Base-by-base conservation (phyloP, 2,113 vertebrate species). In the Hippocampus abdominalis region DNA sequence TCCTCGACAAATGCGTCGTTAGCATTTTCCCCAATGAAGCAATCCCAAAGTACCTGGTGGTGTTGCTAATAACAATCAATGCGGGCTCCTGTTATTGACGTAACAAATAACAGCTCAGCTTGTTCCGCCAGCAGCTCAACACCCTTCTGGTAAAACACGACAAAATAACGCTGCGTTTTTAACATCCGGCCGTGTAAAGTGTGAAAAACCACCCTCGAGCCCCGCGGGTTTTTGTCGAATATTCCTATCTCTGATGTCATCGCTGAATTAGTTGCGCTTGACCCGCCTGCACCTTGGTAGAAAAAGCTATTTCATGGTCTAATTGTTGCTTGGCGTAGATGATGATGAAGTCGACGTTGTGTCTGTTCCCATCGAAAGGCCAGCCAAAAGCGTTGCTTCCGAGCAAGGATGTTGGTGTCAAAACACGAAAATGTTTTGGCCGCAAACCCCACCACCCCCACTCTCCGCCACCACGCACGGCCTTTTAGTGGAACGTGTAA, bases 351-450 rank as follows among this genome's bases (percentile, higher is more conserved):
- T 64, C n/a, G n/a, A 13, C 39, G 11, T 13, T 0, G 42, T 25
- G 69, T 72, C 68, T 63, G 72, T 29, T 73, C 69, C 13, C 48
- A 36, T 82, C 70, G 21, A 74, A 84, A 82, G 85, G 82, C 81
- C 80, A 80, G 60, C 68, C 72, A 68, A 69, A 69, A 71, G 23
- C 39, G 73, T 56, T 72, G 77, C 27, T 75, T 72, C 64, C 72
- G 71, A 70, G 64, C 69, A 36, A 71, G 62, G 73, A 23, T 70
- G 87, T 84, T 84, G 89, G 76, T 88, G 82, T 84, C 84, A 83
- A 86, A 87, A 90, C 71, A 89, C 71, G 2, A 53, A 77, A 72
- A 63, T 82, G 79, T 87, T 91, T 89, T 77, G 85, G 82, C 75
- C 61, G 42, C 81, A 87, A 81, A 83, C 70, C 23, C 23, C 54